Percentiles rank a stretch among this genome's conserved stretches.
Conservation (phyloP, 1,140 invertebrate species). For the Ostrea edulis region DNA sequence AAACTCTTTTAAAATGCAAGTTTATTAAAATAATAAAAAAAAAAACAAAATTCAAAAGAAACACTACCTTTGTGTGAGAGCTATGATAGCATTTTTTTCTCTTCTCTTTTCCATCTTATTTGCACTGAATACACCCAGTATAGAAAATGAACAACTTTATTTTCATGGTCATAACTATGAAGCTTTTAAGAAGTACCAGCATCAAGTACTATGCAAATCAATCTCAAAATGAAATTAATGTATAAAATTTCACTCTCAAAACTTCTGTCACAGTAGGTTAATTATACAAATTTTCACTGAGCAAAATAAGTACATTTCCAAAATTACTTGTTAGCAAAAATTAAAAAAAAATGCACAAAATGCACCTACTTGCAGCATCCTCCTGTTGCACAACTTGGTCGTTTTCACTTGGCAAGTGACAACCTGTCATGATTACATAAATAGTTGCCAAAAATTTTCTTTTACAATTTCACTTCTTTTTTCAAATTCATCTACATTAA, state of each 20-base stretch:
- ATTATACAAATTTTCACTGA: neutral
- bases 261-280: neutral
- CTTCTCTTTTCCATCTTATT: neutral
- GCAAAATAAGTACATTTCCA: neutral
- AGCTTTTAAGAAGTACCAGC: neutral
- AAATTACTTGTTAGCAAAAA: neutral
- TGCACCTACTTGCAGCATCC: constrained; percentile 35
- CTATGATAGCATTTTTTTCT: neutral
- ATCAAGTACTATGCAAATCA: too few species aligned
- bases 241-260: neutral
- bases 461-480: constrained; percentile 14
- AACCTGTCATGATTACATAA: neutral
- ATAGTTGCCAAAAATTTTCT: neutral
- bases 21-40: neutral
- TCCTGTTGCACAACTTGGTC: constrained; percentile 13
- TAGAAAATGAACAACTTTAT: neutral
- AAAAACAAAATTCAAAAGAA: constrained; percentile 26
- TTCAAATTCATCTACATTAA: neutral
- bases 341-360: neutral
- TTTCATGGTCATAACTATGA: neutral
- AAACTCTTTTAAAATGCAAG: neutral
- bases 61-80: neutral
- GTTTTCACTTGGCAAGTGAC: neutral
- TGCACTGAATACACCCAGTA: neutral
- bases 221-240: neutral